phyloP scores from a whole-genome alignment of 2,797 vertebrate genomes.

The Prunella strophiata region DNA sequence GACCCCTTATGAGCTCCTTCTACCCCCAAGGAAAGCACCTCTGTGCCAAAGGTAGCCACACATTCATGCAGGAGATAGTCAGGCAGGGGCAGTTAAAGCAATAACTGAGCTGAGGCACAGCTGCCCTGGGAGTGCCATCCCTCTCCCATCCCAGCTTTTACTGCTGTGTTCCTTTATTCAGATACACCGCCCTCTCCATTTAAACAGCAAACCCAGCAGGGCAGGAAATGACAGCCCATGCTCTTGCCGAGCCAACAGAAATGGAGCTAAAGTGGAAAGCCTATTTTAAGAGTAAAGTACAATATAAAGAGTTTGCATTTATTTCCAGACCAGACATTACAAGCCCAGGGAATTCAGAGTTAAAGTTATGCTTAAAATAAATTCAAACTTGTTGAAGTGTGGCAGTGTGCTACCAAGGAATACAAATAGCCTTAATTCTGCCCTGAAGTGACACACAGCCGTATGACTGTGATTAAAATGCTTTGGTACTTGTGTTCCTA shows the following conservation, averaged over 20 bases:
- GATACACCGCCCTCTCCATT: not conserved
- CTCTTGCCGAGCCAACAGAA: conserved; percentile 10
- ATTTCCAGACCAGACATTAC: not conserved
- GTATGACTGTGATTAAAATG: conserved; percentile 47
- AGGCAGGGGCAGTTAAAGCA: not conserved
- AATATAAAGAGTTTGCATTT: not conserved
- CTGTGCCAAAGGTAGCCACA: not conserved
- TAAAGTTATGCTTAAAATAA: conserved; percentile 52
- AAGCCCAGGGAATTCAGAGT: conserved; percentile 35
- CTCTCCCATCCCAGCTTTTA: not conserved
- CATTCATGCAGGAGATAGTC: not conserved
- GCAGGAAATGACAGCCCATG: conserved; percentile 28
- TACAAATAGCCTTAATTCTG: conserved; percentile 35
- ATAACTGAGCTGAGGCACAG: not conserved
- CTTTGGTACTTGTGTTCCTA: conserved; percentile 39
- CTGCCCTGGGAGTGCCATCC: not conserved
- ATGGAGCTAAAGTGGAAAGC: not conserved
- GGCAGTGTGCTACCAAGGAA: conserved; percentile 33
- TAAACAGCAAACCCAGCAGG: not conserved
- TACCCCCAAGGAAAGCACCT: not conserved
- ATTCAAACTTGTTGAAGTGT: conserved; percentile 36
- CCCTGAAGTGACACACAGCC: conserved; percentile 35
- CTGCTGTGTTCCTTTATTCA: not conserved
- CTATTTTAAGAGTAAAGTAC: conserved; percentile 9
- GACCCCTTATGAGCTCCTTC: not conserved